These are phyloP conservation scores for Brienomyrus brachyistius DNA, from an alignment of 2,113 vertebrate genomes.

Conservation along the genomic window DNA sequence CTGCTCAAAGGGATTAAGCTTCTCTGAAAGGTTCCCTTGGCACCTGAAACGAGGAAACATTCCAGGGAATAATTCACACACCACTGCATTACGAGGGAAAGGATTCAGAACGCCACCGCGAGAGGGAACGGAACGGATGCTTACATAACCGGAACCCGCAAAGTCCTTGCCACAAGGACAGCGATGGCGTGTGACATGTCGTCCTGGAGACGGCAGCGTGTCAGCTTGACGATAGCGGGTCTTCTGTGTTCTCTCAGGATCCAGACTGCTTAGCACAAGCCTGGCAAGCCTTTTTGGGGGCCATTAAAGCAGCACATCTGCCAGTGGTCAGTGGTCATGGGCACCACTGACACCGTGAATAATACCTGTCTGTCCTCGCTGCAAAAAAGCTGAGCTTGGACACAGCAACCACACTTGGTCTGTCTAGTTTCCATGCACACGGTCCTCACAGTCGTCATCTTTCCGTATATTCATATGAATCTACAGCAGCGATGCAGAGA, in stretches of 20 bases:
- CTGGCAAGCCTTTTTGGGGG: not conserved
- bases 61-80: not conserved
- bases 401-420: not conserved
- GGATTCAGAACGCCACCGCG: not conserved
- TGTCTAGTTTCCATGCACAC: not conserved
- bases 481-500: not conserved
- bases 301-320: not conserved
- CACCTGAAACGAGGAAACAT: conserved; percentile 9
- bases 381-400: not conserved
- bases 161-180: not conserved
- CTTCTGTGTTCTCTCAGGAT: not conserved
- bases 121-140: not conserved
- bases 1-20: conserved; percentile 17
- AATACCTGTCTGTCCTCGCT: not conserved
- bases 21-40: conserved; percentile 18
- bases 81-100: conserved; percentile 4
- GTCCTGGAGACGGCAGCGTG: not conserved
- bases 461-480: not conserved
- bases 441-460: no score
- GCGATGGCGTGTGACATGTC: not conserved
- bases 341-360: not conserved
- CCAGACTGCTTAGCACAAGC: not conserved
- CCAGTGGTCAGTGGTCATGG: not conserved
- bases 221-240: not conserved
- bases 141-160: not conserved